These are phyloP conservation scores for Ginglymostoma cirratum DNA, from an alignment of 2,113 vertebrate genomes.

Conservation along the genomic window DNA sequence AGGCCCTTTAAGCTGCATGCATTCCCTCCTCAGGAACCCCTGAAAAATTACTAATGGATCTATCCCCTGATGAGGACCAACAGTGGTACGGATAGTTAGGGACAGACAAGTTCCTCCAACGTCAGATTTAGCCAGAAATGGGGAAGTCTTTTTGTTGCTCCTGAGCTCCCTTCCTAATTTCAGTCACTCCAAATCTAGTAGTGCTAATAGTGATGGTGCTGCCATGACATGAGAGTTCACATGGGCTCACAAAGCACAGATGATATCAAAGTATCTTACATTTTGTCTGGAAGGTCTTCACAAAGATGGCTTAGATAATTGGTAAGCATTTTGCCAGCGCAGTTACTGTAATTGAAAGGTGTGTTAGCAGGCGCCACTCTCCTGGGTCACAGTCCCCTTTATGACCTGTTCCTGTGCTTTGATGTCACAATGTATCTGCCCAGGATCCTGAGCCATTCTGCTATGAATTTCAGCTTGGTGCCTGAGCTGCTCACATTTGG, in stretches of 20 bases:
- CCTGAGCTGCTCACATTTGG: no score
- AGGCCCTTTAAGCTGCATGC: neutral
- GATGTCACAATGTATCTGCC: neutral
- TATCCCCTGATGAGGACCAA: neutral
- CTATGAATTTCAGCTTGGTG: neutral
- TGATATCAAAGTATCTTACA: neutral
- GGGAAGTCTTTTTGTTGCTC: neutral
- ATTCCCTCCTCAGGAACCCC: neutral
- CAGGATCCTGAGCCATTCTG: neutral
- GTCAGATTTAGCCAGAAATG: neutral
- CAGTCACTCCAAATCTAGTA: neutral
- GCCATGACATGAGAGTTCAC: neutral
- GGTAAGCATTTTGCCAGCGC: neutral
- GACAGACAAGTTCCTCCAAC: neutral
- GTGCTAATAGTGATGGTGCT: neutral
- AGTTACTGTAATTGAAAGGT: neutral
- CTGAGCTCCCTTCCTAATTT: neutral
- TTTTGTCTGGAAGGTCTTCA: neutral
- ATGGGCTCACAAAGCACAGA: neutral
- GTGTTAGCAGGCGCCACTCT: no score
- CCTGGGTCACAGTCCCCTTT: neutral
- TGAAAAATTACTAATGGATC: neutral
- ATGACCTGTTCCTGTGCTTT: neutral
- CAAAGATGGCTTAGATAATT: neutral
- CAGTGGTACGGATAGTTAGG: neutral